These are phyloP conservation scores for Edolisoma coerulescens DNA, from an alignment of 2,113 vertebrate genomes.

Conservation along the genomic window DNA sequence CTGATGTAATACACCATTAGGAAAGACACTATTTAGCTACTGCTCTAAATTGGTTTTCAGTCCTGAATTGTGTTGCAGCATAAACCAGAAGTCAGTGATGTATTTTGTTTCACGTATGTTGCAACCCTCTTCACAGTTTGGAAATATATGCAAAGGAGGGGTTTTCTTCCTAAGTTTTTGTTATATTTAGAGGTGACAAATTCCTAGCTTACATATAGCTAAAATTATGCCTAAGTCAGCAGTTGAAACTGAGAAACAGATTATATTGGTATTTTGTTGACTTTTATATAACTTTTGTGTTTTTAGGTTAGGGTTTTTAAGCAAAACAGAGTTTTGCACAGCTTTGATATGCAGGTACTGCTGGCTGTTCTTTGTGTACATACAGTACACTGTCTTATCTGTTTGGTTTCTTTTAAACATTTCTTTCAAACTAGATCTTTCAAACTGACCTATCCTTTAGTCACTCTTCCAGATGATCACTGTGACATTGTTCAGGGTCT, in stretches of 20 bases:
- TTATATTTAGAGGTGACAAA: neutral
- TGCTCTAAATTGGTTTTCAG: neutral
- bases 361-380: neutral
- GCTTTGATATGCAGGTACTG: neutral
- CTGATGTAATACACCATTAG: neutral
- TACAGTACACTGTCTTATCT: neutral
- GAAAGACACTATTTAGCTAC: neutral
- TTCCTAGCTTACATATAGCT: neutral
- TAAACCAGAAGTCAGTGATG: neutral
- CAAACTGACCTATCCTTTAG: neutral
- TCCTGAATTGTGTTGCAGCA: neutral
- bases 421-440: neutral
- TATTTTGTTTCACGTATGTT: neutral
- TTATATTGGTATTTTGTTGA: neutral
- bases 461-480: neutral
- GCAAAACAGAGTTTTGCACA: neutral
- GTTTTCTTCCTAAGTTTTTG: neutral
- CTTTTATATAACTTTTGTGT: neutral
- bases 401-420: neutral
- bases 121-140: neutral
- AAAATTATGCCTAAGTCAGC: neutral
- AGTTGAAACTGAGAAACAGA: neutral
- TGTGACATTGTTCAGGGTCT: neutral
- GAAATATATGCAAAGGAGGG: neutral
- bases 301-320: neutral